These are phyloP conservation scores for Indicator maculatus DNA, from an alignment of 2,113 vertebrate genomes.

Conservation along the genomic window DNA sequence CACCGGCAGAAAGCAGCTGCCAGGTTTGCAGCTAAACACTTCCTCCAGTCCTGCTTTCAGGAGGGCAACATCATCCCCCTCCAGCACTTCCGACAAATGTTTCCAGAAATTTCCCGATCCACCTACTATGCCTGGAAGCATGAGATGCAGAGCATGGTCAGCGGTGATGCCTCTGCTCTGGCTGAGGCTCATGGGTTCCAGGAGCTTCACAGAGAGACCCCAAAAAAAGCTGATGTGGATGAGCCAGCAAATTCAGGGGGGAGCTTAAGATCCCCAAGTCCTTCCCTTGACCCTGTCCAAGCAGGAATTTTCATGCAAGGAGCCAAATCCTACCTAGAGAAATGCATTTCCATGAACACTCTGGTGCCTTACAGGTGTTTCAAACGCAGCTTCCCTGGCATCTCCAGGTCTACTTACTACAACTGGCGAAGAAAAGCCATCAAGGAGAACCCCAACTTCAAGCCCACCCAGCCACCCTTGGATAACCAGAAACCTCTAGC, in stretches of 20 bases:
- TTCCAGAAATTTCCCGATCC: conserved; percentile 93
- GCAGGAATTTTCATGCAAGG: conserved; percentile 86
- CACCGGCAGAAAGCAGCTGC: conserved; percentile 87
- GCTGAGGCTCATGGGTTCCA: conserved; percentile 8
- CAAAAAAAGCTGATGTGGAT: conserved; percentile 15
- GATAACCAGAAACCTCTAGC: conserved; percentile 18
- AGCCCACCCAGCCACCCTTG: conserved; percentile 30
- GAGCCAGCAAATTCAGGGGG: neutral
- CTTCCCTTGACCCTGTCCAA: conserved; percentile 20
- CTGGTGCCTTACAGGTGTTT: conserved; percentile 91
- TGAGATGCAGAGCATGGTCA: conserved; percentile 80
- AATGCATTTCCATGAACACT: conserved; percentile 88
- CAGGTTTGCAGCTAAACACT: conserved; percentile 93
- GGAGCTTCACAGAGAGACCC: conserved; percentile 14
- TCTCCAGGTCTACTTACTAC: conserved; percentile 95
- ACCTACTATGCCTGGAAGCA: conserved; percentile 98
- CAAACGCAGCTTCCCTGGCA: conserved; percentile 91
- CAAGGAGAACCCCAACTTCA: conserved; percentile 82
- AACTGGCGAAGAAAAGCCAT: conserved; percentile 96
- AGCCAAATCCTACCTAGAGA: conserved; percentile 90
- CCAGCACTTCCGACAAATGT: conserved; percentile 89
- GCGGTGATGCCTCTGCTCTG: conserved; percentile 56
- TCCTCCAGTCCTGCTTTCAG: conserved; percentile 88
- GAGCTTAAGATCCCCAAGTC: neutral
- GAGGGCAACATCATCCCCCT: conserved; percentile 87